These are phyloP conservation scores for Isichthys henryi DNA, from an alignment of 2,113 vertebrate species.

Conservation along the genomic window DNA sequence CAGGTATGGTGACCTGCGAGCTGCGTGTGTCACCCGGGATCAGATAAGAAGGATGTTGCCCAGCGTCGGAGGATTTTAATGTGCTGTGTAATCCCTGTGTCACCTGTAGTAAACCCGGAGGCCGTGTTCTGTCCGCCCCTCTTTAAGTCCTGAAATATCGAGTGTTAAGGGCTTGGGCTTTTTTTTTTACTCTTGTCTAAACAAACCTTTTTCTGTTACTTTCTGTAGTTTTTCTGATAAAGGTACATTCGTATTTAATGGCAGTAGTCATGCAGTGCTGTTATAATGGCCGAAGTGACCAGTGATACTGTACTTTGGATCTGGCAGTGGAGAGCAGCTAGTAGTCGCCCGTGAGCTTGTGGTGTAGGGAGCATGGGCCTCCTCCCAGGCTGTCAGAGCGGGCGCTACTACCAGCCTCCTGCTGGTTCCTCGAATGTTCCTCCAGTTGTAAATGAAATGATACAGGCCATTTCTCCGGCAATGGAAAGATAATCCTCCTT, in stretches of 20 bases:
- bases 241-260: not conserved
- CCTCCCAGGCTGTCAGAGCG: slow-evolving; percentile 19
- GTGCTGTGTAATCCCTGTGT: not conserved
- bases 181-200: not conserved
- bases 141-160: not conserved
- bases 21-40: not conserved
- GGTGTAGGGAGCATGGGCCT: not conserved
- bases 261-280: not conserved
- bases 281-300: not conserved
- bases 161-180: not conserved
- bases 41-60: not conserved
- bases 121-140: not conserved
- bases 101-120: not conserved
- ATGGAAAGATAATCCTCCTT: not conserved
- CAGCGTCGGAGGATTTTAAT: not conserved
- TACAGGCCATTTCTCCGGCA: not conserved
- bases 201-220: not conserved
- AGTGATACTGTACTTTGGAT: not conserved
- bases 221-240: not conserved
- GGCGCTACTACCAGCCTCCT: slow-evolving; percentile 13
- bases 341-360: not conserved
- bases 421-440: not conserved
- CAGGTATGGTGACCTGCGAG: not conserved
- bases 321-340: slow-evolving; percentile 12
- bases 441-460: slow-evolving; percentile 27